Evolutionary conservation across 2,888 invertebrate species (phyloP), one percentile per base, ranked within the genome.

Genomic region (Stictocephala bisonia): DNA sequence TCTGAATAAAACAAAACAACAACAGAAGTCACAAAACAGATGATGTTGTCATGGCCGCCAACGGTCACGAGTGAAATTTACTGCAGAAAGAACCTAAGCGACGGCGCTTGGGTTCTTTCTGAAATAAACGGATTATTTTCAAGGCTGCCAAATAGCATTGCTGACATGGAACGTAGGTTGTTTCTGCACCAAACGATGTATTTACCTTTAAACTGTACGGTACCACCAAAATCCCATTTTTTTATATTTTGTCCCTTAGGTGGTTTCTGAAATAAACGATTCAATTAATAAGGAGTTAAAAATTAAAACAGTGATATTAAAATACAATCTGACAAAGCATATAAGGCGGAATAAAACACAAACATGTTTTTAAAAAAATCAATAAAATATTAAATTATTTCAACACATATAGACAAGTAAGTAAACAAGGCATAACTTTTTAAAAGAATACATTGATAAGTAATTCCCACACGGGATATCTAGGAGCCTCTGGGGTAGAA

Each of bases 111-210:
- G 68, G 56, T 67, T 72, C 40, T 72, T 72, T 67, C 68, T 69
- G 41, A 67, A 69, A 68, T 73, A 73, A 73, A 68, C 67, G 68
- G 31, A 60, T 69, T 58, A 27, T 72, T 69, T 69, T 48, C 60
- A 58, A 27, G 50, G 60, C 69, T 69, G 35, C 67, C 66, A 51
- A 67, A 72, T 67, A 72, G 22, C 58, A 69, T 58, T 73, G 29
- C 20, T 29, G 13, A 40, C 15, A 69, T 53, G 50, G 58, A 48
- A 56, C 50, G 27, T 69, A 50, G 58, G 48, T 69, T 56, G 29
- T 73, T 41, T 68, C 53, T 68, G 73, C 68, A 68, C 56, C 53
- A 73, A 73, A 68, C 40, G 56, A 73, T 68, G 44, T 26, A 67
- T 67, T 68, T 56, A 53, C 56, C 56, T 68, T 44, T 27, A 18